Evolutionary conservation across 2,797 vertebrate species (phyloP).

Genomic region (Arctocebus calabarensis): DNA sequence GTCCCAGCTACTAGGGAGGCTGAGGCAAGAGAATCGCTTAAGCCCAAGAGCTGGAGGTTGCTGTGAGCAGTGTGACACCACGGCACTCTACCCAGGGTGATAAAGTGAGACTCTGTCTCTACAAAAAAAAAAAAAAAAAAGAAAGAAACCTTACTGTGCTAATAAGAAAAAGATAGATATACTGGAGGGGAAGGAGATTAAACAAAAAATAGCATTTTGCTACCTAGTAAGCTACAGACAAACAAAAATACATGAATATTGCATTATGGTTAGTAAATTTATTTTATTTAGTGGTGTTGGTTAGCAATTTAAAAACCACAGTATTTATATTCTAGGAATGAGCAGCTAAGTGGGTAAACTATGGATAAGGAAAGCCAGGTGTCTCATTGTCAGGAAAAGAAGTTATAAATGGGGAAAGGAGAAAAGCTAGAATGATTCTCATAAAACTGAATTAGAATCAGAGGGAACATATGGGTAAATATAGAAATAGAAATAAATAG

Average conservation of each 20-base stretch:
- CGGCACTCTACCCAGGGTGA: no score
- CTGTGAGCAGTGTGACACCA: no score
- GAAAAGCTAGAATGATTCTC: not conserved
- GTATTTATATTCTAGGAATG: not conserved
- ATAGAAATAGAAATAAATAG: not conserved
- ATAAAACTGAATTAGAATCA: not conserved
- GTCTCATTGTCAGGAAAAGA: not conserved
- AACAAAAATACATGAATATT: not conserved
- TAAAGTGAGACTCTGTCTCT: no score
- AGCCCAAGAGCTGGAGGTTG: no score
- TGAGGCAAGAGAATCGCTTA: no score
- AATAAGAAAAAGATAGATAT: no score
- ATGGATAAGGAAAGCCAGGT: not conserved
- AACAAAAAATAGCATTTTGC: not conserved
- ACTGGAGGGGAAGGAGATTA: not conserved
- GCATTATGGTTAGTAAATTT: not conserved
- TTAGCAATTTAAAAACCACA: not conserved
- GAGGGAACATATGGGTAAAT: not conserved
- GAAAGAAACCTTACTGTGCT: not conserved
- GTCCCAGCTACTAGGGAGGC: no score
- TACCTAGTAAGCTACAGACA: not conserved
- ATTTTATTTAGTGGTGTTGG: not conserved
- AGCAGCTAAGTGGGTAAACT: not conserved
- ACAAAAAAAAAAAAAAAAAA: no score
- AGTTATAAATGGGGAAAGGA: not conserved